A percentile compares a stretch with the other conserved stretches of the same genome.
Evolutionary conservation across 2,797 vertebrate genomes (phyloP).

Genomic region (Rhyacichthys aspro): DNA sequence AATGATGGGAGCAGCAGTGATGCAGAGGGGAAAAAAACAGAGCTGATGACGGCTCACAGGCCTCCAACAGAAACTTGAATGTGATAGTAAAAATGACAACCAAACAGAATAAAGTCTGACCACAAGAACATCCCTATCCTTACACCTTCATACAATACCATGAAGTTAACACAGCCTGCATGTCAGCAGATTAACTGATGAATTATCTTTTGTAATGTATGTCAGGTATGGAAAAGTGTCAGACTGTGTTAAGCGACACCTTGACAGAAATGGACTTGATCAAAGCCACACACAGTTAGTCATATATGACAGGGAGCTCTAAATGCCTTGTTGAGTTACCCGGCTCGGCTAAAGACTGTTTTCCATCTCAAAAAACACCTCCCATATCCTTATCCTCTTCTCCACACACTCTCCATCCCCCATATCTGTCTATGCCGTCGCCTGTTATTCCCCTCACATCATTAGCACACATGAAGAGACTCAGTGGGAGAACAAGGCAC

Average conservation of each 20-base stretch:
- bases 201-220: neutral
- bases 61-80: conserved; percentile 5
- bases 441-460: conserved; percentile 45
- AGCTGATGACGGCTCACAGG: no score
- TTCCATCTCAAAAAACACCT: conserved; percentile 72
- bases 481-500: conserved; percentile 61
- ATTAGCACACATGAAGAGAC: conserved; percentile 67
- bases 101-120: no score
- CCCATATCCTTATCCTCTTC: conserved; percentile 47
- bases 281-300: conserved; percentile 17
- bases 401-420: conserved; percentile 33
- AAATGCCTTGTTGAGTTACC: conserved; percentile 60
- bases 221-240: neutral
- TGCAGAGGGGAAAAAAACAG: no score
- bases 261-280: conserved; percentile 17
- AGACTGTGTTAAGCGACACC: neutral
- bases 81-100: no score
- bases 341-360: conserved; percentile 56
- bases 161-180: no score
- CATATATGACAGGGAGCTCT: conserved; percentile 56
- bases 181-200: neutral
- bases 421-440: conserved; percentile 34
- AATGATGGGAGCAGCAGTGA: conserved; percentile 15
- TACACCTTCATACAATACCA: no score
- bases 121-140: no score